Evolutionary conservation across 2,888 invertebrate species (phyloP).

Genomic region (Drosophila melanosoma): DNA sequence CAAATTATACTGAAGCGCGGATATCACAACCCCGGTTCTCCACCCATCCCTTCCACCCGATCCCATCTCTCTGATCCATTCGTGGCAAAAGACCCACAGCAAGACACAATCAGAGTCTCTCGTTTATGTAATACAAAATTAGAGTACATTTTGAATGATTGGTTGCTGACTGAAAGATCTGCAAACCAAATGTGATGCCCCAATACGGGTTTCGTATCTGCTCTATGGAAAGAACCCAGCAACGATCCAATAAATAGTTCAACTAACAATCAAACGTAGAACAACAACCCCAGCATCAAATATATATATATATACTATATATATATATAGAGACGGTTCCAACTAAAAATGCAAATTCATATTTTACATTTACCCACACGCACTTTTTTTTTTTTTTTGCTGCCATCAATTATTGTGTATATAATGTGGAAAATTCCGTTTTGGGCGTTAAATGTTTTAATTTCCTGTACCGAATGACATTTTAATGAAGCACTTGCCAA

Average conservation of each 20-base stretch:
- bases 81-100: slow-evolving; percentile 48
- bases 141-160: slow-evolving; percentile 79
- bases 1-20: slow-evolving; percentile 77
- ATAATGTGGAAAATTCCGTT: slow-evolving; percentile 63
- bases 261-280: slow-evolving; percentile 36
- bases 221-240: slow-evolving; percentile 2
- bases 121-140: slow-evolving; percentile 79
- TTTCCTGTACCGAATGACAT: slow-evolving; percentile 83
- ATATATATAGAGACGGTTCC: not conserved
- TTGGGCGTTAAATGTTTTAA: slow-evolving; percentile 77
- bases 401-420: slow-evolving; percentile 36
- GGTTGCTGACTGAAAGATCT: slow-evolving; percentile 57
- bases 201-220: slow-evolving; percentile 36
- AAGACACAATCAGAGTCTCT: slow-evolving; percentile 28
- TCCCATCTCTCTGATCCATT: not conserved
- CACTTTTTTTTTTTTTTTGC: slow-evolving; percentile 34
- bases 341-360: slow-evolving; percentile 36
- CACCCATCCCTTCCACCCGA: slow-evolving; percentile 1
- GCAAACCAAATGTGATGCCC: slow-evolving; percentile 70
- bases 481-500: slow-evolving; percentile 81
- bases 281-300: slow-evolving; percentile 19
- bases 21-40: slow-evolving; percentile 51
- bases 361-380: slow-evolving; percentile 40
- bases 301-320: not conserved
- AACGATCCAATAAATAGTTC: slow-evolving; percentile 34